Base-by-base conservation (phyloP, 2,797 vertebrate genomes). In the Borostomias antarcticus region DNA sequence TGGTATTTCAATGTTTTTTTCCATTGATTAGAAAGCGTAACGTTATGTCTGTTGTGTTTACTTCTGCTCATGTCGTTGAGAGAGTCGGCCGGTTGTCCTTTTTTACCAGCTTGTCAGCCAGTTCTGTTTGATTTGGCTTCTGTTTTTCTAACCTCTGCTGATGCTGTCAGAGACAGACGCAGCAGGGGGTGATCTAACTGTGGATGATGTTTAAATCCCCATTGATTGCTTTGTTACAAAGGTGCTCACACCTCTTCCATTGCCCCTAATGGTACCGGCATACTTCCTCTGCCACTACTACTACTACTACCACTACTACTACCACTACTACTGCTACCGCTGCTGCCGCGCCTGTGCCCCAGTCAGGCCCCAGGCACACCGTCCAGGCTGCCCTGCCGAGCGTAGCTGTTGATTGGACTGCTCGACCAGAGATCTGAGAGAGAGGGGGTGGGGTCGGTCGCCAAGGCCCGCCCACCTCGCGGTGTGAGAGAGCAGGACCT, bases 201-300 rank as follows among this genome's bases (percentile, higher is more conserved):
- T 87, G 85, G 82, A 76, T 86, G 72, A 85, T 89, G 78, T 88
- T 87, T 89, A 86, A 89, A 89, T 73, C 76, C 82, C 81, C 82
- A 83, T 80, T 88, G 87, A 91, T 89, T 89, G 86, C 86, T 89
- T 84, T 89, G 87, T 90, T 87, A 84, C 84, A 83, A 90, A 91
- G 87, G 86, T 89, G 87, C 79, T 89, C 84, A 86, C 88, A 83
- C 85, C 77, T 88, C 84, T 88, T 86, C 86, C 82, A 84, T 87
- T 89, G 85, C 81, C 83, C 82, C 74, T 86, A 83, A 84, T 79
- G 87, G 85, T 84, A 85, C 88, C 85, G 83, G 84, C 86, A 63
- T 80, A 89, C 86, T 80, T 79, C 89, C 78, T 75, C 83, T 83
- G 74, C 84, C 74, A 80, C 83, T 84, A 74, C 81, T 75, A 68